phyloP scores from a whole-genome alignment of 2,113 vertebrate species.

The Proterorhinus semilunaris region DNA sequence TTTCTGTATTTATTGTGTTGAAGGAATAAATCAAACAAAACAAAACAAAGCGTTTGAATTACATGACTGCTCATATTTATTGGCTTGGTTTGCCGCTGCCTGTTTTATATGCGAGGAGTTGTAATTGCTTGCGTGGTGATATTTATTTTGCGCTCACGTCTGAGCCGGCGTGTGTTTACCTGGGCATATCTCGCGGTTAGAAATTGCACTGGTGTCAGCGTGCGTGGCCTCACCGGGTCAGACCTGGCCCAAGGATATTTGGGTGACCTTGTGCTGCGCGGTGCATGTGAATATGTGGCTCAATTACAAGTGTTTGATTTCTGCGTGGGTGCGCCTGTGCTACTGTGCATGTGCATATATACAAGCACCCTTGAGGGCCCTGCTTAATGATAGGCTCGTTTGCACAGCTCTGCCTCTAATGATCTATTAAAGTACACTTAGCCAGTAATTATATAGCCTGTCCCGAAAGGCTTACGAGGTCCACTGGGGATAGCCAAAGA shows the following conservation, averaged over 20 bases:
- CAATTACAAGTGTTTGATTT: conserved; percentile 31
- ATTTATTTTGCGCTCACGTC: conserved; percentile 24
- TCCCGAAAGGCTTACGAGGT: conserved; percentile 51
- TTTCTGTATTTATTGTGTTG: no score
- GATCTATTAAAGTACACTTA: conserved; percentile 71
- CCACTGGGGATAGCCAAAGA: conserved; percentile 36
- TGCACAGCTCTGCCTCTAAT: conserved; percentile 66
- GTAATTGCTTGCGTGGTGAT: conserved; percentile 24
- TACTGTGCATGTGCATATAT: conserved; percentile 22
- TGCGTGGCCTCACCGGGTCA: conserved; percentile 38
- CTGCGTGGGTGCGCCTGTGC: conserved; percentile 16
- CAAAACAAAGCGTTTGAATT: no score
- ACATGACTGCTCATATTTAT: background rate
- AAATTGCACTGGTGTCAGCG: conserved; percentile 14
- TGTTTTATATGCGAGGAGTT: conserved; percentile 34
- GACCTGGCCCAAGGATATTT: conserved; percentile 54
- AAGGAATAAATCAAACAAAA: no score
- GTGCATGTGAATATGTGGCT: conserved; percentile 39
- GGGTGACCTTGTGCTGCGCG: conserved; percentile 59
- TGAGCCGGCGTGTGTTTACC: background rate
- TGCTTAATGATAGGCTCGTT: conserved; percentile 67
- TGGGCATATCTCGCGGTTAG: conserved; percentile 7
- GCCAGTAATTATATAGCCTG: conserved; percentile 65
- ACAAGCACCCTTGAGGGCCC: conserved; percentile 44
- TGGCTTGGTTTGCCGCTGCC: background rate